phyloP scores from a whole-genome alignment of 2,888 invertebrate species.

The Heliconius ismenius region DNA sequence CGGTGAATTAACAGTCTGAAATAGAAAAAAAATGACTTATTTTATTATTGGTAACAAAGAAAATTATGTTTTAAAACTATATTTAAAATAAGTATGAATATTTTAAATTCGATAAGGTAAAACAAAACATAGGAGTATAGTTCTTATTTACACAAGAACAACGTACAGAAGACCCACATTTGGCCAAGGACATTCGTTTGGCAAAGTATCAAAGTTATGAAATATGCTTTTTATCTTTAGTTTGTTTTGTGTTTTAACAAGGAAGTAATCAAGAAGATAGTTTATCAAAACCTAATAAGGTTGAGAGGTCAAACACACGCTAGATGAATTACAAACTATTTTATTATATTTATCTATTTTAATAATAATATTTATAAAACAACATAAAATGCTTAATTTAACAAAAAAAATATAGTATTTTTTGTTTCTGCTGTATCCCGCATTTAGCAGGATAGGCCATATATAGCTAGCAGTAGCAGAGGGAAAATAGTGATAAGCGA shows the following conservation, averaged over 20 bases:
- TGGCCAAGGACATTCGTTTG: slow-evolving; percentile 65
- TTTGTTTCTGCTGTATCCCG: too few species aligned
- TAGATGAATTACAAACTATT: slow-evolving; percentile 2
- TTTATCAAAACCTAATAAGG: slow-evolving; percentile 43
- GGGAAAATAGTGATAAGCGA: too few species aligned
- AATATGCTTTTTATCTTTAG: slow-evolving; percentile 49
- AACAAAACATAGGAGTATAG: neutral
- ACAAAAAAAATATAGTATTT: too few species aligned
- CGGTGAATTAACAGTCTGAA: slow-evolving; percentile 80
- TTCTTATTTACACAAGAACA: slow-evolving; percentile 51
- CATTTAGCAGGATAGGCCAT: too few species aligned
- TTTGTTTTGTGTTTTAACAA: slow-evolving; percentile 48
- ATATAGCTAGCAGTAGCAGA: too few species aligned
- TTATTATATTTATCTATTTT: slow-evolving; percentile 7
- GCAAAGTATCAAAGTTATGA: slow-evolving; percentile 63
- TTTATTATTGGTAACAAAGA: neutral
- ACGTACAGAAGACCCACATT: slow-evolving; percentile 58
- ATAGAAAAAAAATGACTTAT: slow-evolving; percentile 50
- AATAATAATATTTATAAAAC: neutral
- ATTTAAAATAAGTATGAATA: neutral
- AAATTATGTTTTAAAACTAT: neutral
- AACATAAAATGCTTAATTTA: neutral
- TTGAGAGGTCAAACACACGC: slow-evolving; percentile 41
- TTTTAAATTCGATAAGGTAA: neutral
- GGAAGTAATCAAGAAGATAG: slow-evolving; percentile 44